Evolutionary conservation across 2,888 invertebrate species (phyloP).

Genomic region (Agrotis segetum): DNA sequence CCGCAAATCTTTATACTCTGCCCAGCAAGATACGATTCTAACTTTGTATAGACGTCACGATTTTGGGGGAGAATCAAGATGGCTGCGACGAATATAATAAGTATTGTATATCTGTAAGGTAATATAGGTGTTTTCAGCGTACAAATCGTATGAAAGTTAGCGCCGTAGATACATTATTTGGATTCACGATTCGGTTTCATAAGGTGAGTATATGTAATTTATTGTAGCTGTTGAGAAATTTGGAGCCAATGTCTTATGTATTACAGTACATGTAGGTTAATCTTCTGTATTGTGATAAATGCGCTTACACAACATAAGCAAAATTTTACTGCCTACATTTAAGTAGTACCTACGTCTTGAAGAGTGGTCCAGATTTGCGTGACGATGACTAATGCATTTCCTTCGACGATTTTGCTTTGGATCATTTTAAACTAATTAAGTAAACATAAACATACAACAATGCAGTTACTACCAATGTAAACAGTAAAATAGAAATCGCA

Average conservation of each 20-base stretch:
- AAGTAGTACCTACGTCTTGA: slow-evolving; percentile 20
- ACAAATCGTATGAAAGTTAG: background rate
- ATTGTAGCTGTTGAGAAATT: slow-evolving; percentile 20
- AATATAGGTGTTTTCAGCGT: slow-evolving; percentile 9
- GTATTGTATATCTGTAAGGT: slow-evolving; percentile 11
- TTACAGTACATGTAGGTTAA: slow-evolving; percentile 50
- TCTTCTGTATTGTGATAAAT: slow-evolving; percentile 38
- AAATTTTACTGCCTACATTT: slow-evolving; percentile 14
- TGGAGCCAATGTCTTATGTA: slow-evolving; percentile 33
- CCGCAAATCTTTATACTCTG: slow-evolving; percentile 85
- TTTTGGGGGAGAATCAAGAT: slow-evolving; percentile 53
- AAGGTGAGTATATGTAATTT: slow-evolving; percentile 19
- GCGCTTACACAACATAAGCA: slow-evolving; percentile 27
- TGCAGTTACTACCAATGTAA: background rate
- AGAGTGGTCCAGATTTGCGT: slow-evolving; percentile 16
- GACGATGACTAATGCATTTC: background rate
- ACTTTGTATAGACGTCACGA: slow-evolving; percentile 67
- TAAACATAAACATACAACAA: slow-evolving; percentile 19
- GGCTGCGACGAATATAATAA: slow-evolving; percentile 43
- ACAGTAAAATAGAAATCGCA: slow-evolving; percentile 1
- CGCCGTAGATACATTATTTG: slow-evolving; percentile 2
- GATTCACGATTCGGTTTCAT: slow-evolving; percentile 23
- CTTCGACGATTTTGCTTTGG: background rate
- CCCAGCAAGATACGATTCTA: slow-evolving; percentile 68
- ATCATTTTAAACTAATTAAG: slow-evolving; percentile 12